Base-by-base conservation (phyloP, 2,888 invertebrate species). In the Oxyteleia sp. region DNA sequence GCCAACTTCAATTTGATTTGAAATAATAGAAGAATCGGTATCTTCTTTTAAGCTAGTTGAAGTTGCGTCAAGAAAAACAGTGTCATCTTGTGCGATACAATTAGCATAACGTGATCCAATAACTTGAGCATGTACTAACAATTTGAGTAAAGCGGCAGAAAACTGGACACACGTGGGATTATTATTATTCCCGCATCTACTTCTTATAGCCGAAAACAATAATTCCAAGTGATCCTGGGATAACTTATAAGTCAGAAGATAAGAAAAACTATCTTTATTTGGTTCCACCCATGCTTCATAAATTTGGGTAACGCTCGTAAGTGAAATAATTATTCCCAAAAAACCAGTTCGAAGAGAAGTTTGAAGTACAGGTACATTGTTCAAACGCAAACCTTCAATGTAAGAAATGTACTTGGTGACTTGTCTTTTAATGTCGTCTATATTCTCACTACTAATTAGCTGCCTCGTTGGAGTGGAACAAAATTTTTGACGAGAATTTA, bases 101-200 rank as follows among this genome's bases (percentile, higher is more conserved):
- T 84, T 84, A 20, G 69, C 79, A 49, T 1, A 64, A 35, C 32
- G 15, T 3, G 79, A 79, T 5, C 66, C 75, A 20, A 20, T 35
- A 49, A 84, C 35, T 64, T 84, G 71, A 20, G 69, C 74, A 68
- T 87, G 84, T 0, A 81, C 18, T 15, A 86, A 38, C 11, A 84
- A 18, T 51, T 84, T 85, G 68, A 63, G 83, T n/a, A 45, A 84
- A 0, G 82, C 75, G 18, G 83, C 23, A 35, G 61, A 66, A 55
- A 86, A 83, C 38, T 85, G 83, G 10, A 55, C 32, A 13, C 66
- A 59, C 2, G 84, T 79, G 3, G 85, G 84, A 63, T 85, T 87
- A 51, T 87, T 87, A 49, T 85, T 86, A 45, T 68, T 72, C 1
- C 85, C 85, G 13, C 69, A 78, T 35, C 69, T 63, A 59, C 64